phyloP scores from a whole-genome alignment of 2,888 invertebrate genomes.

The Lymantria dispar region DNA sequence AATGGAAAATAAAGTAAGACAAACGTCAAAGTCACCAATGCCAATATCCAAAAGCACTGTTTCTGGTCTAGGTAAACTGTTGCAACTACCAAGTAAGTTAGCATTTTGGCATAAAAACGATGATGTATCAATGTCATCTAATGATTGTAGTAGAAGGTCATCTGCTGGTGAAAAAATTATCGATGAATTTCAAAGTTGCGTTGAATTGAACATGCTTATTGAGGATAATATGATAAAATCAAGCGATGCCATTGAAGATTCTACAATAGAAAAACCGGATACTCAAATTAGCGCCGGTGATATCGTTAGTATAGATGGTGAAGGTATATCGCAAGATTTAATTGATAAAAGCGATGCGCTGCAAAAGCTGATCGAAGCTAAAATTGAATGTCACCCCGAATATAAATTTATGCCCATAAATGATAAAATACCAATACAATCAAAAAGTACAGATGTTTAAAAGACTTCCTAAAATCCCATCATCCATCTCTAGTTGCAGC shows the following conservation, averaged over 20 bases:
- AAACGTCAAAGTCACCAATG: slow-evolving; percentile 65
- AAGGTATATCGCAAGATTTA: slow-evolving; percentile 54
- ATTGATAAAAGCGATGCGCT: slow-evolving; percentile 68
- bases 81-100: slow-evolving; percentile 81
- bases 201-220: slow-evolving; percentile 37
- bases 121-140: slow-evolving; percentile 51
- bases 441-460: slow-evolving; percentile 77
- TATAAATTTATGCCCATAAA: slow-evolving; percentile 67
- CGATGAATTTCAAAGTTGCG: slow-evolving; percentile 59
- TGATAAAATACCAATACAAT: slow-evolving; percentile 55
- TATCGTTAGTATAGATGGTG: slow-evolving; percentile 45
- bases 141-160: slow-evolving; percentile 57
- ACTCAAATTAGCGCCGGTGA: slow-evolving; percentile 49
- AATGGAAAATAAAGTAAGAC: slow-evolving; percentile 53
- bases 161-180: slow-evolving; percentile 46
- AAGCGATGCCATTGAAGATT: slow-evolving; percentile 15
- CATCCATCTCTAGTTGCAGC: slow-evolving; percentile 40
- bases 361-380: slow-evolving; percentile 68
- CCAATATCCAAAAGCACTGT: slow-evolving; percentile 49
- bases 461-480: slow-evolving; percentile 38
- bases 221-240: slow-evolving; percentile 13
- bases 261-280: slow-evolving; percentile 26
- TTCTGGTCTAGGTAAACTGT: slow-evolving; percentile 68
- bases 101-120: slow-evolving; percentile 78
- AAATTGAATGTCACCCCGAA: slow-evolving; percentile 70